Conservation (phyloP, 2,113 vertebrate species). For the Istiophorus platypterus region DNA sequence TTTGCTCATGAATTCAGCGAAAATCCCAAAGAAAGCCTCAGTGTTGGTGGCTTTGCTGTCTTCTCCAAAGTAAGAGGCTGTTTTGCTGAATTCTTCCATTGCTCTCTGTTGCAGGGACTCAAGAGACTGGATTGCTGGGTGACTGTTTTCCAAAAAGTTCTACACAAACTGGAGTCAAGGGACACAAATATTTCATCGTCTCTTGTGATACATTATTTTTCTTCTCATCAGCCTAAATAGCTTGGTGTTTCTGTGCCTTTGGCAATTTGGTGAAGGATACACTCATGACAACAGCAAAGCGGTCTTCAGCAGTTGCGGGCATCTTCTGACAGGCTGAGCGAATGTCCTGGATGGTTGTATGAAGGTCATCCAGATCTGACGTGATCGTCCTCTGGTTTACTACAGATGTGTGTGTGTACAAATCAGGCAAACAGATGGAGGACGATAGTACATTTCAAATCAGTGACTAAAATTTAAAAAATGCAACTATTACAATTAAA, state of each 20-base stretch:
- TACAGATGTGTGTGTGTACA: conserved; percentile 46
- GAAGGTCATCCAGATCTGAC: conserved; percentile 92
- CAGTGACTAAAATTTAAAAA: neutral
- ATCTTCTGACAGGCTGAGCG: conserved; percentile 92
- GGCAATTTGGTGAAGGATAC: conserved; percentile 87
- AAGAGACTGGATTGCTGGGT: conserved; percentile 90
- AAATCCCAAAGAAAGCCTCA: conserved; percentile 97
- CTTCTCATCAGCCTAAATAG: neutral
- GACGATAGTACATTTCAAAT: neutral
- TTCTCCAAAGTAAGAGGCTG: conserved; percentile 94
- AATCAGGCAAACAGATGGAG: neutral
- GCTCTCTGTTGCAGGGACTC: conserved; percentile 93
- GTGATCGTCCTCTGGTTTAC: conserved; percentile 94
- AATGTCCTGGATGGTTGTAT: conserved; percentile 92
- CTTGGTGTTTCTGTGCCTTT: neutral
- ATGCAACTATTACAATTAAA: neutral
- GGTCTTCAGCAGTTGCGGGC: conserved; percentile 90
- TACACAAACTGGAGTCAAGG: conserved; percentile 84
- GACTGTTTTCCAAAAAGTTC: conserved; percentile 95
- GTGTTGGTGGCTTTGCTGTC: conserved; percentile 91
- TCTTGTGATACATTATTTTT: neutral
- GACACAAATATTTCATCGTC: neutral
- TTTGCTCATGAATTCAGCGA: conserved; percentile 94
- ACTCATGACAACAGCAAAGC: conserved; percentile 91
- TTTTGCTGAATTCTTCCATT: conserved; percentile 92